Conservation (phyloP, 2,797 vertebrate species). For the Anguilla marmorata region DNA sequence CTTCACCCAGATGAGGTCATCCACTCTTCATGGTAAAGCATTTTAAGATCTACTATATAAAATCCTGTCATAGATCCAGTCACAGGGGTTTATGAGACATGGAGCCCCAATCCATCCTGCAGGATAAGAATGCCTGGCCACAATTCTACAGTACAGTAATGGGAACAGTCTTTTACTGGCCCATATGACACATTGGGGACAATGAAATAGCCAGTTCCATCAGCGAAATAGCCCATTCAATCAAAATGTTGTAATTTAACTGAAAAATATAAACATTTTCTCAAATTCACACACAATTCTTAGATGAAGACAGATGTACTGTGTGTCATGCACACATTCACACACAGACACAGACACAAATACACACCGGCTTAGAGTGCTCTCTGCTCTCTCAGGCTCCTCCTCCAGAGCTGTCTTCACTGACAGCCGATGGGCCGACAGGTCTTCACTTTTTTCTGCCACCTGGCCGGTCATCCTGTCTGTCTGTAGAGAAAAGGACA, state of each 20-base stretch:
- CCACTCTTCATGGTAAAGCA: not conserved
- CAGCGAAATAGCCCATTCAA: constrained; percentile 20
- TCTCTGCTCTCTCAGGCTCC: constrained; percentile 59
- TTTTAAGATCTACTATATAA: not conserved
- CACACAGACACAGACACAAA: not conserved
- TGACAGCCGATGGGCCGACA: constrained; percentile 55
- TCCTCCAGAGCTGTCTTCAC: constrained; percentile 66
- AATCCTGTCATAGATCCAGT: not conserved
- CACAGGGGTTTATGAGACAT: not conserved
- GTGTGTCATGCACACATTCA: constrained; percentile 8
- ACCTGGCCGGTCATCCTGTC: constrained; percentile 67
- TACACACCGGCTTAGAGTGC: constrained; percentile 70
- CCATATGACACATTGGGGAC: not conserved
- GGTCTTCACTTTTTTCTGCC: constrained; percentile 58
- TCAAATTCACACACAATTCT: not conserved
- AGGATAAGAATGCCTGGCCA: not conserved
- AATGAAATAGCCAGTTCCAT: not conserved
- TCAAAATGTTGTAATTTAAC: constrained; percentile 40
- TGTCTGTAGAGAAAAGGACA: not conserved
- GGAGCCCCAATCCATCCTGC: not conserved
- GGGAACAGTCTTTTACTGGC: not conserved
- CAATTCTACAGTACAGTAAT: not conserved
- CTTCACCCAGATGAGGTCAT: not conserved
- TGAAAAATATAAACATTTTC: constrained; percentile 20
- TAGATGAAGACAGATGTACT: not conserved